Evolutionary conservation across 2,113 vertebrate genomes (phyloP).

Genomic region (Callorhinus ursinus): DNA sequence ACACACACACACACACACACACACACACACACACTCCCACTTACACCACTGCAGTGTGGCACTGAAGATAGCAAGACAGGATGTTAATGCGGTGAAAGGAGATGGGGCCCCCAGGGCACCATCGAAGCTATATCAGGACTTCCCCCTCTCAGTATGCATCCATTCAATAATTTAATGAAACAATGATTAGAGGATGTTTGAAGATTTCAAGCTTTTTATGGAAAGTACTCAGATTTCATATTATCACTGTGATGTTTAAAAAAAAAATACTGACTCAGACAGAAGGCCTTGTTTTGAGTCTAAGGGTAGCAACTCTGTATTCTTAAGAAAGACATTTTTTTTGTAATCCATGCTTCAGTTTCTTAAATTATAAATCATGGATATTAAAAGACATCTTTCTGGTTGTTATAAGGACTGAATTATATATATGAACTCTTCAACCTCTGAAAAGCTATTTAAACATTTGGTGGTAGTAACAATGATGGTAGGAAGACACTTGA

Average conservation of each 20-base stretch:
- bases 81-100: neutral
- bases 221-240: slow-evolving; percentile 20
- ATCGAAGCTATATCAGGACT: neutral
- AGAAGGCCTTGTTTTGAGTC: neutral
- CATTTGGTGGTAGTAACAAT: neutral
- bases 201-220: neutral
- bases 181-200: neutral
- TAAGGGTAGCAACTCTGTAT: neutral
- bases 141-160: neutral
- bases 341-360: neutral
- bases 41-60: neutral
- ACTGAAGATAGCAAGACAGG: neutral
- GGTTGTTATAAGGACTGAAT: neutral
- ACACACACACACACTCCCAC: neutral
- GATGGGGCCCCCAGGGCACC: neutral
- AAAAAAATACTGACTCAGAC: neutral
- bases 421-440: neutral
- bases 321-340: neutral
- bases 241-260: neutral
- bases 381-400: slow-evolving; percentile 43
- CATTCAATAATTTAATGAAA: neutral
- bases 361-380: slow-evolving; percentile 19
- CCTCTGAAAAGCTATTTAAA: neutral
- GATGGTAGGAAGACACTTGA: neutral
- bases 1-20: neutral